Evolutionary conservation across 2,888 invertebrate genomes (phyloP), one percentile per base, ranked within the genome.

Genomic region (Zygogramma bicolorata): DNA sequence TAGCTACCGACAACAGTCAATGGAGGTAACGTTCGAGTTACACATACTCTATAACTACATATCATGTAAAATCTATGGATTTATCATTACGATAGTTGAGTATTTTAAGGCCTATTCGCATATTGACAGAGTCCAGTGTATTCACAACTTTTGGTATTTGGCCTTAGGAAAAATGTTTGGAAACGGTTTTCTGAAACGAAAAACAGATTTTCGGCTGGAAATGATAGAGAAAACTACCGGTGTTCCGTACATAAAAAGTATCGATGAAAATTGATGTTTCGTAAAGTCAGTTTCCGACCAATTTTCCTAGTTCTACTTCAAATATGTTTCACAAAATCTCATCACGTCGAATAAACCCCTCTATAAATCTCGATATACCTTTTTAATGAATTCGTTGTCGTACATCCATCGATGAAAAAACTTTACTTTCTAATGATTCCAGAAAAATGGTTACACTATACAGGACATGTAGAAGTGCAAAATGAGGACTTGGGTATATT

Each of bases 51-150:
- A 72, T 49, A 59, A 68, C 79, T 78, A 79, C 76, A 75, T 77
- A 77, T 80, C 79, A 79, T 80, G 80, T 80, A 80, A 80, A 80
- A 80, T 80, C 80, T 79, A 80, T 72, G 38, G 49, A 40, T 73
- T 65, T 59, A 34, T 57, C 59, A 71, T 70, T 57, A 61, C 62
- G 29, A 40, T 68, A 57, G 57, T 15, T 70, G 29, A 62, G 66
- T 46, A 74, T 69, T 65, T 61, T 73, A 81, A 81, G 81, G 81
- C 79, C 79, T 81, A 81, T 81, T 80, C 81, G 71, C 49, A 62
- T 79, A 81, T 81, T 82, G 79, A 81, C 77, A 78, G 58, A 81
- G 79, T 79, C 77, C 77, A 81, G 80, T 77, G 76, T 70, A 74
- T 67, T 73, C 70, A 79, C 77, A 75, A 75, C 69, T 71, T 49